Base-by-base conservation (phyloP, 2,888 invertebrate genomes). In the Tethea ocularis region DNA sequence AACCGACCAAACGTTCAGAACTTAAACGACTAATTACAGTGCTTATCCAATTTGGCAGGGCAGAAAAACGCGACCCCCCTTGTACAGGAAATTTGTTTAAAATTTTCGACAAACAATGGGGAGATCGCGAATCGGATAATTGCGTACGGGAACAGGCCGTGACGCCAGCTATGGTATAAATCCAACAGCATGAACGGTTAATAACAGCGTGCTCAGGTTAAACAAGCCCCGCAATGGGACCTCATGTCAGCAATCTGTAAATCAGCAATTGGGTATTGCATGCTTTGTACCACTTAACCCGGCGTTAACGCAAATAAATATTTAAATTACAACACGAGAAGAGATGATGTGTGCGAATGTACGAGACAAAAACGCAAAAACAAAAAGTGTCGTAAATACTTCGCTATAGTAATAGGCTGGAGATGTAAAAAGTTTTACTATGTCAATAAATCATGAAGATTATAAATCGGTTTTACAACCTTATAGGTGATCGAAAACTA, bases 41-140 rank as follows among this genome's bases (percentile, higher is more conserved):
- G 87, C 88, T 92, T 91, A 93, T 90, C 91, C 92, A 93, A 91
- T 93, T 93, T 91, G 89, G 89, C 87, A 83, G 85, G 83, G 85
- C 86, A 88, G 88, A 90, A 91, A 91, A 91, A 91, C 82, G 83
- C 88, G 91, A 89, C 92, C 91, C 86, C 88, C 89, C 88, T 85
- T 82, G 83, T 80, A 86, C 87, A 89, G 89, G 89, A 91, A 92
- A 93, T 92, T 92, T 92, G 92, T 92, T 93, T 93, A 88, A 91
- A 92, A 91, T 89, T 91, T 54, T 93, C 91, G 86, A 91, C 90
- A 91, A 54, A 93, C 92, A 93, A 92, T 93, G 91, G 91, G 86
- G 86, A 90, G 91, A 93, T 92, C 77, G 86, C 82, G 77, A 83
- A 77, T 77, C 69, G 84, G 91, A 91, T 92, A 91, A 91, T 91